Evolutionary conservation across 2,797 vertebrate species (phyloP).

Genomic region (Anolis apletophallus): DNA sequence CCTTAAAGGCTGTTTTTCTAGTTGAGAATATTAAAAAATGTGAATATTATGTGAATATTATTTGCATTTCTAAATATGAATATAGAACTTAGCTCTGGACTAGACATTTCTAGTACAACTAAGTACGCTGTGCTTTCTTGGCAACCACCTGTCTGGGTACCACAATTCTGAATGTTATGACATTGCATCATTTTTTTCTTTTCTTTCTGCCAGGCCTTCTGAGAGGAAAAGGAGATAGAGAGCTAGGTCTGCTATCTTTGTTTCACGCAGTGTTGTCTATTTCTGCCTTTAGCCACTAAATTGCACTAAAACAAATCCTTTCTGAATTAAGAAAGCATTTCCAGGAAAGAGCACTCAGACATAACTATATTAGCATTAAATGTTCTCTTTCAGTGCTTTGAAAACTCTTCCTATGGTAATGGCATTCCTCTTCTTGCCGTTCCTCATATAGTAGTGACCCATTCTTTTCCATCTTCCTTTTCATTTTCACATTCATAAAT

Average conservation of each 20-base stretch:
- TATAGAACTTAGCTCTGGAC: no score
- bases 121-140: no score
- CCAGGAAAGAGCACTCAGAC: neutral
- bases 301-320: neutral
- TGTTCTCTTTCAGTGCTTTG: neutral
- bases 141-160: no score
- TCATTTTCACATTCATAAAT: rapidly evolving
- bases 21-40: no score
- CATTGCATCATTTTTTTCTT: neutral
- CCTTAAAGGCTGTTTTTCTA: no score
- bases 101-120: no score
- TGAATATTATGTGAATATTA: no score
- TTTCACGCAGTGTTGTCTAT: neutral
- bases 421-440: neutral
- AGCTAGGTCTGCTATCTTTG: neutral
- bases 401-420: neutral
- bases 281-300: neutral
- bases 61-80: no score
- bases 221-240: neutral
- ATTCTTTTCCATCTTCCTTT: neutral
- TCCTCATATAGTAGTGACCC: rapidly evolving
- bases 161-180: neutral
- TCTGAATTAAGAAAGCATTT: neutral
- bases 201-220: neutral
- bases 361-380: neutral